Evolutionary conservation across 2,113 vertebrate genomes (phyloP), one percentile per base, ranked within the genome.

Genomic region (Brachionichthys hirsutus): DNA sequence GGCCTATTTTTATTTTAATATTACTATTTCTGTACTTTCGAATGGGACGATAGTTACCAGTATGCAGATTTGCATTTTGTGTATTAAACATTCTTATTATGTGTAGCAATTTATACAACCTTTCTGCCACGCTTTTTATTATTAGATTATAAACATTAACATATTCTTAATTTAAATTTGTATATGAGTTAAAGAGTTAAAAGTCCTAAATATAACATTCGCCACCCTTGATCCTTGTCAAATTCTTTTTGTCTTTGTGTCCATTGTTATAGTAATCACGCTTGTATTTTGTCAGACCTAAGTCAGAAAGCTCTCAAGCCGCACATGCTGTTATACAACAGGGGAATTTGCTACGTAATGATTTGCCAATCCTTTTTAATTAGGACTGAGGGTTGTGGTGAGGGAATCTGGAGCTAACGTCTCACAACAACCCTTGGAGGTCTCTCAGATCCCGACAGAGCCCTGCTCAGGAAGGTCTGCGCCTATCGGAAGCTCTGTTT

Each of bases 341-440:
- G 47, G 24, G 34, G 64, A 67, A 61, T 80, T 87, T 68, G 58
- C 41, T 40, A 35, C 53, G 63, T 76, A 79, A 73, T 53, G 18
- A 16, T 67, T 72, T 71, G 42, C 22, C 40, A 83, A 87, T 85
- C 89, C 86, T 48, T 65, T 73, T 73, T 83, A 84, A 84, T 78
- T 75, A 47, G 85, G 79, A 88, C 84, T 63, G 85, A 58, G 55
- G 78, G 61, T 70, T 77, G 19, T 44, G 55, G 4, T 70, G 78
- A 54, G 15, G 56, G 24, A 67, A 24, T 61, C 49, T 41, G 57
- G 49, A 58, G 63, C 62, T 75, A 35, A 75, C 77, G 65, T 58
- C 66, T 34, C 59, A 50, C 22, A n/a, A 22, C 12, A 43, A 49
- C 67, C 54, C 30, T 43, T 17, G 36, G 40, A 49, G 56, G 9